Evolutionary conservation across 2,113 vertebrate species (phyloP).

Genomic region (Ciconia stormi): DNA sequence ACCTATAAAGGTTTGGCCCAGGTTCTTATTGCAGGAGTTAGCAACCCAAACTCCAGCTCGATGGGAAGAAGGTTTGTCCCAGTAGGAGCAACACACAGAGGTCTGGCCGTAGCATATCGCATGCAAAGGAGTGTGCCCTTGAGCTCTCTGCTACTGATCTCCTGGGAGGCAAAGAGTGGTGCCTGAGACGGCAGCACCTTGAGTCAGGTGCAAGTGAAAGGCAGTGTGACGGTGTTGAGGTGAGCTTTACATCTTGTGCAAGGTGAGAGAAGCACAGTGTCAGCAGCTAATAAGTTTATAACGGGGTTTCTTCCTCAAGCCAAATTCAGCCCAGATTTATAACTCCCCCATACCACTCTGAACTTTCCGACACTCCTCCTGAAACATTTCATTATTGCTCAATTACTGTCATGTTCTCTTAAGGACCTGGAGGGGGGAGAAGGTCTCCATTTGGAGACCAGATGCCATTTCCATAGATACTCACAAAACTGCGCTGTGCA

Average conservation of each 20-base stretch:
- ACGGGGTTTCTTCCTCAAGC: constrained; percentile 7
- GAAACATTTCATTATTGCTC: constrained; percentile 57
- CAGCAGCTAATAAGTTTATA: constrained; percentile 41
- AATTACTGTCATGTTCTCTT: constrained; percentile 63
- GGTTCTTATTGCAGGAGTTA: background rate
- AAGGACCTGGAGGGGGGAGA: background rate
- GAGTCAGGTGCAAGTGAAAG: background rate
- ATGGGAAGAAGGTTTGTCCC: background rate
- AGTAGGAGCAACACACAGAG: background rate
- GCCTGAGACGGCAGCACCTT: constrained; percentile 2
- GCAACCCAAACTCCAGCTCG: background rate
- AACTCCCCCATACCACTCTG: background rate
- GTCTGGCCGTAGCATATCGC: background rate
- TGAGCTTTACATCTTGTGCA: background rate
- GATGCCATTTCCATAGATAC: constrained; percentile 44
- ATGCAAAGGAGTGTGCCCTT: rapidly evolving
- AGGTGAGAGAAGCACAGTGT: constrained; percentile 1
- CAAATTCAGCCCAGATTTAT: constrained; percentile 43
- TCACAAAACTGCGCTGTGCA: background rate
- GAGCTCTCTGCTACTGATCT: background rate
- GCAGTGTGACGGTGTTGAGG: background rate
- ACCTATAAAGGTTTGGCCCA: background rate
- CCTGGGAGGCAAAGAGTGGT: background rate
- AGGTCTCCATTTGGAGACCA: constrained; percentile 57
- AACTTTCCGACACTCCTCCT: constrained; percentile 42